A percentile compares a stretch with the other conserved stretches of the same genome.
Conservation (phyloP, 2,888 invertebrate genomes). For the Anoncus sp. region DNA sequence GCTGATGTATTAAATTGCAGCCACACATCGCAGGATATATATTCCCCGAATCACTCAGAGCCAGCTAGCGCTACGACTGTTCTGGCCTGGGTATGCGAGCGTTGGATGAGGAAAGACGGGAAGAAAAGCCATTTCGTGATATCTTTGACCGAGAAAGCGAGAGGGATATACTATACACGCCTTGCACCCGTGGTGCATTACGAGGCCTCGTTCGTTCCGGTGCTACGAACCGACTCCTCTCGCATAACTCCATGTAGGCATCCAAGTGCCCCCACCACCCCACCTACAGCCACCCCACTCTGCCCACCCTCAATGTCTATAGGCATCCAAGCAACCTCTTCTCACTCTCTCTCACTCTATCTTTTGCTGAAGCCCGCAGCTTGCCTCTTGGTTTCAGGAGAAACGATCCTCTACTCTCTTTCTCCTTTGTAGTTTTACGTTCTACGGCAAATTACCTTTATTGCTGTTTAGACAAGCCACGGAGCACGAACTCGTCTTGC, state of each 20-base stretch:
- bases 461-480: slow-evolving; percentile 72
- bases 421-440: slow-evolving; percentile 72
- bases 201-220: slow-evolving; percentile 64
- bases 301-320: neutral
- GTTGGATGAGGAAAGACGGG: slow-evolving; percentile 11
- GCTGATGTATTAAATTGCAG: slow-evolving; percentile 50
- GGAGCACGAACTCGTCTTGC: slow-evolving; percentile 63
- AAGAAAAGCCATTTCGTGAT: slow-evolving; percentile 42
- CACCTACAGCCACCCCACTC: neutral
- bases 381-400: slow-evolving; percentile 1
- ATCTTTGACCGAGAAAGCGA: slow-evolving; percentile 52
- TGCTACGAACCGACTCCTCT: slow-evolving; percentile 54
- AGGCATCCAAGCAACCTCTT: no score
- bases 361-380: neutral
- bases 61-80: slow-evolving; percentile 5
- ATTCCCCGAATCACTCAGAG: slow-evolving; percentile 50
- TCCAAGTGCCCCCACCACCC: slow-evolving; percentile 16
- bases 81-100: slow-evolving; percentile 2
- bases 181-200: slow-evolving; percentile 58
- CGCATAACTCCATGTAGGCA: slow-evolving; percentile 54
- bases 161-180: slow-evolving; percentile 33
- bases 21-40: slow-evolving; percentile 40
- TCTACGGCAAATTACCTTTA: slow-evolving; percentile 73
- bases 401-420: slow-evolving; percentile 22
- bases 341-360: slow-evolving; percentile 13